Percentiles rank a stretch among this genome's conserved stretches.
Conservation (phyloP, 2,888 invertebrate genomes). For the Heliconius hortense region DNA sequence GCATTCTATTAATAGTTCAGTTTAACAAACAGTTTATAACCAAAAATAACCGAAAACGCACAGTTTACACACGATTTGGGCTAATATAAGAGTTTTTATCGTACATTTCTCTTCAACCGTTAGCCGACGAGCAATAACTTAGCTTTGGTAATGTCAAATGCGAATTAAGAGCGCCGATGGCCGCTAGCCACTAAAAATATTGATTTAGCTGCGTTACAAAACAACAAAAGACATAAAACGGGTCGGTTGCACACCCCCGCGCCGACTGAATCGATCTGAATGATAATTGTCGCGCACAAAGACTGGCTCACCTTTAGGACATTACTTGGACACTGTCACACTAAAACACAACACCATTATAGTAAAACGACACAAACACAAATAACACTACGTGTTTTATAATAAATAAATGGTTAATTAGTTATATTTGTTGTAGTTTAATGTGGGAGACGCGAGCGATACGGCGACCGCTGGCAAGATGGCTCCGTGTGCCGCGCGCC, state of each 20-base stretch:
- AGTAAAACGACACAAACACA: neutral
- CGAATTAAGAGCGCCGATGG: slow-evolving; percentile 52
- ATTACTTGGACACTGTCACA: slow-evolving; percentile 43
- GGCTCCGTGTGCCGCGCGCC: slow-evolving; percentile 72
- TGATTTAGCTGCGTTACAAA: slow-evolving; percentile 78
- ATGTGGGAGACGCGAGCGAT: slow-evolving; percentile 76
- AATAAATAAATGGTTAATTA: slow-evolving; percentile 72
- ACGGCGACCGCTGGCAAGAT: slow-evolving; percentile 79
- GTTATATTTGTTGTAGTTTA: slow-evolving; percentile 75
- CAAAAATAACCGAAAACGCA: slow-evolving; percentile 4
- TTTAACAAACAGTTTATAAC: neutral
- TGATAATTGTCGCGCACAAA: slow-evolving; percentile 82
- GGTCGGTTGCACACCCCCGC: slow-evolving; percentile 75
- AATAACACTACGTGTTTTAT: slow-evolving; percentile 40
- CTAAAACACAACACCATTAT: neutral
- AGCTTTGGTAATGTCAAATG: slow-evolving; percentile 47
- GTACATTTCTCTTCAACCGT: slow-evolving; percentile 40
- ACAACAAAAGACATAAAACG: slow-evolving; percentile 81
- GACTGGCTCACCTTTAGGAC: slow-evolving; percentile 50
- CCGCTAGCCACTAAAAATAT: slow-evolving; percentile 75
- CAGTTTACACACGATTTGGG: slow-evolving; percentile 41
- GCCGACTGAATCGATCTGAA: slow-evolving; percentile 77
- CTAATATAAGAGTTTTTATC: slow-evolving; percentile 49
- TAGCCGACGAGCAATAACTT: slow-evolving; percentile 44
- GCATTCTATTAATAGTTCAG: slow-evolving; percentile 55